Conservation (phyloP, 2,113 vertebrate species). For the Mellivora capensis region DNA sequence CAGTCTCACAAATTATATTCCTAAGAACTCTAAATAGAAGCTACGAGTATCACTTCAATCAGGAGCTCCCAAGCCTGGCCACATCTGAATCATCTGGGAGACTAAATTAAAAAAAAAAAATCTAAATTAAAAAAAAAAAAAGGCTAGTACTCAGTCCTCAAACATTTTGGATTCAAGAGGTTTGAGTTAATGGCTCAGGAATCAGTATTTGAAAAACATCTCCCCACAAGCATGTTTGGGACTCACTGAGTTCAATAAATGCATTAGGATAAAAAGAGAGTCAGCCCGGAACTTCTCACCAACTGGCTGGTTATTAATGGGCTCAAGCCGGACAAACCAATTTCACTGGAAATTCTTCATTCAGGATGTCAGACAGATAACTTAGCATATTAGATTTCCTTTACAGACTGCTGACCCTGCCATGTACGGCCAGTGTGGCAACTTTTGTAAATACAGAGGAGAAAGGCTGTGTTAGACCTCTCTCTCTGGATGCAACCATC, state of each 20-base stretch:
- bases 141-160: neutral
- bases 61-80: neutral
- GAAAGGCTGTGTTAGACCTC: neutral
- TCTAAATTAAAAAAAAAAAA: neutral
- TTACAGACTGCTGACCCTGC: neutral
- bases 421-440: neutral
- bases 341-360: neutral
- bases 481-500: neutral
- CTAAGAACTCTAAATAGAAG: neutral
- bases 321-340: neutral
- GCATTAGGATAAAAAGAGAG: neutral
- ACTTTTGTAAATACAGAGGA: neutral
- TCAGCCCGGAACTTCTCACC: neutral
- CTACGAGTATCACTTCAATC: neutral
- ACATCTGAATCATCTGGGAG: neutral
- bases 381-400: neutral
- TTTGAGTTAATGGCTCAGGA: neutral
- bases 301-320: neutral
- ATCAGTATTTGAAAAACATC: neutral
- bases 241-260: neutral
- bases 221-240: neutral
- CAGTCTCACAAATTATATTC: neutral
- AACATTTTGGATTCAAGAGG: neutral
- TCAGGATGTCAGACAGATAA: neutral
- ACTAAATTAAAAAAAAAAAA: neutral